These are phyloP conservation scores for Scaptomyza parva DNA, from an alignment of 2,888 invertebrate species.

Conservation along the genomic window DNA sequence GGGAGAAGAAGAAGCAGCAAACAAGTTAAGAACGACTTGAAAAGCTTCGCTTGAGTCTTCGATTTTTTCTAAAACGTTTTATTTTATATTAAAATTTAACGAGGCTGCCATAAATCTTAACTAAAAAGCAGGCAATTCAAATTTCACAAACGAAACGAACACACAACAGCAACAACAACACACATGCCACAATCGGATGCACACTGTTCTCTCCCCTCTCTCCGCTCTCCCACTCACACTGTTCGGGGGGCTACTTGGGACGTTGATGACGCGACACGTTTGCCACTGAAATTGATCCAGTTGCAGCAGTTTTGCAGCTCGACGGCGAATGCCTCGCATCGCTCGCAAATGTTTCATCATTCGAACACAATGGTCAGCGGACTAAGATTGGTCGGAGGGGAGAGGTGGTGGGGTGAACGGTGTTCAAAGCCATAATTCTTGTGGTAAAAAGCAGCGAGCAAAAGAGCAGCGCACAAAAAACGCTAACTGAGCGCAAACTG, in stretches of 20 bases:
- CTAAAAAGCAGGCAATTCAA: slow-evolving; percentile 83
- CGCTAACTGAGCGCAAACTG: slow-evolving; percentile 47
- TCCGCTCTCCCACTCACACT: not conserved
- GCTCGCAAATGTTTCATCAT: slow-evolving; percentile 80
- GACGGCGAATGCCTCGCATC: slow-evolving; percentile 69
- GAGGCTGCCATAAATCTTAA: slow-evolving; percentile 83
- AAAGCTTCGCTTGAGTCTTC: slow-evolving; percentile 26
- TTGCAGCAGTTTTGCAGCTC: slow-evolving; percentile 69
- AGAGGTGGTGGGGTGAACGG: no score
- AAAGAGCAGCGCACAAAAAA: slow-evolving; percentile 60
- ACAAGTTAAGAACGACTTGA: not conserved
- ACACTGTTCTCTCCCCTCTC: slow-evolving; percentile 3
- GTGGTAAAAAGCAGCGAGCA: slow-evolving; percentile 73
- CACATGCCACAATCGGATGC: slow-evolving; percentile 33
- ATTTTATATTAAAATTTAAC: slow-evolving; percentile 84
- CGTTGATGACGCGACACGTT: slow-evolving; percentile 66
- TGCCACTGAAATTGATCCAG: slow-evolving; percentile 83
- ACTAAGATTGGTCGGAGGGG: no score
- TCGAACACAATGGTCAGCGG: slow-evolving; percentile 23
- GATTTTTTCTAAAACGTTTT: slow-evolving; percentile 73
- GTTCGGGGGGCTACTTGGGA: not conserved
- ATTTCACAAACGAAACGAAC: slow-evolving; percentile 71
- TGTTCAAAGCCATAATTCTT: slow-evolving; percentile 78
- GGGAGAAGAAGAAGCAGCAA: not conserved
- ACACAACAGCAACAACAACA: no score